These are phyloP conservation scores for Dromococcyx pavoninus DNA, from an alignment of 2,797 vertebrate species.

Conservation along the genomic window DNA sequence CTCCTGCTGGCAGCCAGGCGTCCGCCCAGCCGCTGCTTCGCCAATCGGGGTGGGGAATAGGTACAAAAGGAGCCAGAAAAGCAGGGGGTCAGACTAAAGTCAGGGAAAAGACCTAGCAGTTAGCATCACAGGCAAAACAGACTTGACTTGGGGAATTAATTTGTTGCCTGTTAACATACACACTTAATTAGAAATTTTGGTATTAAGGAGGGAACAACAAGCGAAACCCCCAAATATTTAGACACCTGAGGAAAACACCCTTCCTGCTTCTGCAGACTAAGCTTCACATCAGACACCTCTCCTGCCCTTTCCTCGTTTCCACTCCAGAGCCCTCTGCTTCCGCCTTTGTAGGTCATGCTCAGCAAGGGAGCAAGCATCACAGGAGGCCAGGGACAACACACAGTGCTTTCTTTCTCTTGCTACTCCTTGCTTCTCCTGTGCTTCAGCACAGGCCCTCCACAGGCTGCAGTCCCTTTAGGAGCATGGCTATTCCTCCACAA, in stretches of 20 bases:
- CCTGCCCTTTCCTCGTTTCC: fast-evolving
- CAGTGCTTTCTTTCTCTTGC: fast-evolving
- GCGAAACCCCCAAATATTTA: fast-evolving
- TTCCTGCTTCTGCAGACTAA: fast-evolving
- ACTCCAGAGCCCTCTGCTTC: fast-evolving
- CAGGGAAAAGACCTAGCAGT: not conserved
- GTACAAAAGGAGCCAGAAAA: fast-evolving
- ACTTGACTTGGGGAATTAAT: too few species aligned
- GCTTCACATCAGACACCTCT: fast-evolving
- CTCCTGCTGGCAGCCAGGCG: fast-evolving
- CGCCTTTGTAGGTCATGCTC: not conserved
- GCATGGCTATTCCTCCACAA: fast-evolving
- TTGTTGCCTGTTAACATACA: not conserved
- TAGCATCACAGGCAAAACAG: not conserved
- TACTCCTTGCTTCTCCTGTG: fast-evolving
- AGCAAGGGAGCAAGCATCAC: fast-evolving
- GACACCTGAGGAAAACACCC: fast-evolving
- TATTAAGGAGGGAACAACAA: too few species aligned
- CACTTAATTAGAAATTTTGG: not conserved
- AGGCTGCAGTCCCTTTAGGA: not conserved
- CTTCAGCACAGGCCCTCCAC: fast-evolving
- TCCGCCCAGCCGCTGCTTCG: fast-evolving
- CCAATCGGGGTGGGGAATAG: fast-evolving
- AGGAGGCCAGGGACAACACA: fast-evolving
- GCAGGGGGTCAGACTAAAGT: fast-evolving